phyloP scores from a whole-genome alignment of 2,113 vertebrate species.

The Paratilapia polleni region DNA sequence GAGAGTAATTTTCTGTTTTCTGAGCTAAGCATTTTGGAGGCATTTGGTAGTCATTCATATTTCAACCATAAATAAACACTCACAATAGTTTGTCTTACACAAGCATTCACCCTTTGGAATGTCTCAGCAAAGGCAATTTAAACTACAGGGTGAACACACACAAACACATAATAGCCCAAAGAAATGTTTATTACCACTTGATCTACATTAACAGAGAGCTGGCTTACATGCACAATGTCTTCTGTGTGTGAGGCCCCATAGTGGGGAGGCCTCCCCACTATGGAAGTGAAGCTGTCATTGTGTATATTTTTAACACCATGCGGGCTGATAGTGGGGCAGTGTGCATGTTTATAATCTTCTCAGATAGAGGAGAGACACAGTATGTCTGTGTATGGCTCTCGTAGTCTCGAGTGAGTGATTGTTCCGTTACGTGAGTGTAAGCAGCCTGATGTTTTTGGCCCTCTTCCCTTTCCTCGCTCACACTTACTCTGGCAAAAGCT shows the following conservation, averaged over 20 bases:
- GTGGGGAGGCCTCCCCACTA: constrained; percentile 7
- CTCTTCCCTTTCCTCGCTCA: constrained; percentile 35
- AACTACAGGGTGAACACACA: background rate
- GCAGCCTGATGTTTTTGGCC: constrained; percentile 62
- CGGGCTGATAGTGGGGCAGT: constrained; percentile 42
- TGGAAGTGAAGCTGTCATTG: constrained; percentile 55
- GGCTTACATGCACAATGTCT: background rate
- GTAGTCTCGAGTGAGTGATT: constrained; percentile 61
- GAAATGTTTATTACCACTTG: background rate
- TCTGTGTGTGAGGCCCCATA: constrained; percentile 3
- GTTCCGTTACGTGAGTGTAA: constrained; percentile 62
- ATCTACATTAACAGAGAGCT: background rate
- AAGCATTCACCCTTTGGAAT: background rate
- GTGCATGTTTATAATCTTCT: constrained; percentile 56
- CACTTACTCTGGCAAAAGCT: constrained; percentile 44
- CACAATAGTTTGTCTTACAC: background rate
- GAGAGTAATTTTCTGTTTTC: background rate
- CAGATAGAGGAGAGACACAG: constrained; percentile 55
- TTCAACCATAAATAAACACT: too few species aligned
- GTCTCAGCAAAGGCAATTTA: background rate
- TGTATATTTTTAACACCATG: constrained; percentile 60
- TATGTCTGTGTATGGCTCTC: constrained; percentile 47
- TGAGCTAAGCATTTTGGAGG: background rate
- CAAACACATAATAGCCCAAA: background rate
- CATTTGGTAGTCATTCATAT: background rate